Base-by-base conservation (phyloP, 2,888 invertebrate species). In the Notodonta ziczac region DNA sequence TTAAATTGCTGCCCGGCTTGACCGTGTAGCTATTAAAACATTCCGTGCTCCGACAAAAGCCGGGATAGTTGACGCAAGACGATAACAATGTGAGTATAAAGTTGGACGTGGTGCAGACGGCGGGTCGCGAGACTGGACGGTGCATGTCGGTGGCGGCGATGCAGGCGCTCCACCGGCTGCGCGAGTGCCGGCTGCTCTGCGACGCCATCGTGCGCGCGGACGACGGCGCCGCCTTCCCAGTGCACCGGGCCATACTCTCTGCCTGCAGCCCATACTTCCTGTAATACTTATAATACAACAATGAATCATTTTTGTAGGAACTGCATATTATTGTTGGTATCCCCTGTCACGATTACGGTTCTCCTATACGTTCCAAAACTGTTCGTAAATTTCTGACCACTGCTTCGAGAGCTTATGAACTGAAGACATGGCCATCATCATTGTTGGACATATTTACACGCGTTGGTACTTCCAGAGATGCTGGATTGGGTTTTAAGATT, bases 191-290 rank as follows among this genome's bases (percentile, higher is more conserved):
- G 83, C 95, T 97, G 77, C 95, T 98, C 53, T 98, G 98, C 88
- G 98, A 98, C 89, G 98, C 98, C 6, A 95, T 96, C 50, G 95
- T 98, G 74, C 94, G 97, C 69, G 95, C 97, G 61, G 96, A 97
- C 76, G 98, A 98, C 85, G 97, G 97, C 65, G 95, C 96, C 59
- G 94, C 95, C 67, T 97, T 98, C 83, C 96, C 97, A 50, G 97
- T 98, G 59, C 98, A 98, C 89, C 95, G 98, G 69, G 96, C 97
- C 63, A 96, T 98, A 74, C 94, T 98, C 77, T 97, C 97, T 66
- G 96, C 98, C 61, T 97, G 98, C 91, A 98, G 98, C 83, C 96
- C 97, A 51, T 98, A 98, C 91, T 98, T 98, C 91, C 95, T 97
- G 97, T 97, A 93, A 56, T 24, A 57, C 55, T 62, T 58, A 52